Conservation (phyloP, 1,140 invertebrate species). For the Agrilus planipennis region DNA sequence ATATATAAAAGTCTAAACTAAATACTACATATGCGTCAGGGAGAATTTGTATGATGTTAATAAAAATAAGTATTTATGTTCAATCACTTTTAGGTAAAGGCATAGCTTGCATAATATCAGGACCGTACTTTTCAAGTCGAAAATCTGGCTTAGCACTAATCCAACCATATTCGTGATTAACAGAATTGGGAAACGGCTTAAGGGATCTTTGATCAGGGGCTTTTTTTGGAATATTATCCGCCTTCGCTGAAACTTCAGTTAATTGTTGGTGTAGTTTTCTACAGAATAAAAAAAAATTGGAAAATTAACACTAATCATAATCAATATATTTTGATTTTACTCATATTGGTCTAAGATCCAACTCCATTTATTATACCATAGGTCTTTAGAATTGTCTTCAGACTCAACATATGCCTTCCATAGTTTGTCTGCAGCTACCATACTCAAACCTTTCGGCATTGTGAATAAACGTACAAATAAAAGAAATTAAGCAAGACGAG, state of each 20-base stretch:
- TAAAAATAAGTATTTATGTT: no score
- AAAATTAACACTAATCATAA: background rate
- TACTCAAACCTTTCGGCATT: no score
- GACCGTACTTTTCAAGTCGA: constrained; percentile 3
- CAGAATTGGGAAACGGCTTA: constrained; percentile 1
- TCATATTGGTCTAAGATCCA: constrained; percentile 3
- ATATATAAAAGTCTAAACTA: no score
- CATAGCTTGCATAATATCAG: no score
- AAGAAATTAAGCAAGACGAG: no score
- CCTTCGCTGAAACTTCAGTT: background rate
- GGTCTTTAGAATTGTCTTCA: no score
- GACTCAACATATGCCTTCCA: no score
- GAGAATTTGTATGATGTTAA: no score
- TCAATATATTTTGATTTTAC: background rate
- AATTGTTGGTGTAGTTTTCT: background rate
- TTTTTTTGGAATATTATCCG: background rate
- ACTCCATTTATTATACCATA: constrained; percentile 4
- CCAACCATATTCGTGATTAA: background rate
- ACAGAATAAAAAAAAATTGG: background rate
- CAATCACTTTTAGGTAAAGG: no score
- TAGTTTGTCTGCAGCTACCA: no score
- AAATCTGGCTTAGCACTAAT: background rate
- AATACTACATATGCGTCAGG: no score
- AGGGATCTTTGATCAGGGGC: background rate
- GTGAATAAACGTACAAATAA: no score